Base-by-base conservation (phyloP, 2,888 invertebrate species). In the Diabrotica balteata region DNA sequence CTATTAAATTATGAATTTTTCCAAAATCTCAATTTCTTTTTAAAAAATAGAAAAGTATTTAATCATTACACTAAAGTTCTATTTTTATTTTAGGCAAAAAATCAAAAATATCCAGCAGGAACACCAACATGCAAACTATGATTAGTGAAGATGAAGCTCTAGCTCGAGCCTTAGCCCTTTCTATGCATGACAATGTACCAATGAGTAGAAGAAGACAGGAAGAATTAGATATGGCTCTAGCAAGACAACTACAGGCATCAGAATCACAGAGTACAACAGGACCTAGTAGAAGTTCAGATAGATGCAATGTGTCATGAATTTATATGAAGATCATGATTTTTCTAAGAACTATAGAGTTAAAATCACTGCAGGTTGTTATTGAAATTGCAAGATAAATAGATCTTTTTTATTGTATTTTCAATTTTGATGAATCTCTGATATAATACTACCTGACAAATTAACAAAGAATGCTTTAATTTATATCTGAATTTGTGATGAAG, bases 81-180 rank as follows among this genome's bases (percentile, higher is more conserved):
- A 32, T 32, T 32, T 32, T 32, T 2, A 32, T 51, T 52, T 17
- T 22, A 52, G 8, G 72, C 69, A n/a, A 71, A 59, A 59, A 65
- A 46, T 52, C 46, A 17, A 63, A 66, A 63, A 51, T 67, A 53
- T 73, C 73, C 74, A 70, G 72, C 54, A 72, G 72, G 53, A 71
- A 73, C 32, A 68, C 71, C 62, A 86, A 85, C 63, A 85, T 91
- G 53, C 91, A 91, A 82, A 91, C 90, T 61, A 88, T 88, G 79
- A 88, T 91, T 88, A 91, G 90, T 73, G 97, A 97, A 86, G 97
- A 97, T 80, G 97, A 96, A 83, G 96, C 95, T 0, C 83, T 97
- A 62, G 96, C 96, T 0, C 89, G 90, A 63, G 96, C 96, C 0
- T 84, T 97, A 32, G 91, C 94, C 5, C 84, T 92, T 10, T 95